A percentile compares a stretch with the other conserved stretches of the same genome.
phyloP scores from a whole-genome alignment of 2,113 vertebrate species.

The Euleptes europaea region DNA sequence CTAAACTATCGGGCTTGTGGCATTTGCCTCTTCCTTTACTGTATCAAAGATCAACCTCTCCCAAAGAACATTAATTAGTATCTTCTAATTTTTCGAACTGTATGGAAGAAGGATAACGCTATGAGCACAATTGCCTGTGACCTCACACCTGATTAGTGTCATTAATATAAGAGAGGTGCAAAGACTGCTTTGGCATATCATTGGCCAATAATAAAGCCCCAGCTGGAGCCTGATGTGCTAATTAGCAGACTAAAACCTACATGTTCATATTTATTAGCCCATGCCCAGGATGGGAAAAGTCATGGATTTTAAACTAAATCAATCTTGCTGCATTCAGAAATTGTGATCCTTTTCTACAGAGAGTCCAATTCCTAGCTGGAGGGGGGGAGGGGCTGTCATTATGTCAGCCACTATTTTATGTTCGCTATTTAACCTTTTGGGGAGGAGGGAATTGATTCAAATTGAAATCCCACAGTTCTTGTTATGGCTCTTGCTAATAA shows the following conservation, averaged over 20 bases:
- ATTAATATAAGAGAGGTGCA: constrained; percentile 36
- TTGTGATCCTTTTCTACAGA: constrained; percentile 6
- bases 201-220: constrained; percentile 51
- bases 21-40: neutral
- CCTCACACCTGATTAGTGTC: neutral
- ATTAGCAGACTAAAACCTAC: constrained; percentile 56
- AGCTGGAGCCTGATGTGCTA: constrained; percentile 49
- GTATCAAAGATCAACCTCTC: neutral
- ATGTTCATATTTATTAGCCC: constrained; percentile 61
- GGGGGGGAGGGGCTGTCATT: neutral
- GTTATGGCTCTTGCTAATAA: constrained; percentile 46
- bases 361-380: constrained; percentile 13
- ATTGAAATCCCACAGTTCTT: constrained; percentile 31
- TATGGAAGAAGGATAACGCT: neutral
- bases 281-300: constrained; percentile 43
- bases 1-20: neutral
- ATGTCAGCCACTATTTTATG: constrained; percentile 38
- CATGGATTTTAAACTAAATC: constrained; percentile 52
- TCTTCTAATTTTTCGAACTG: constrained; percentile 31
- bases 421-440: constrained; percentile 37
- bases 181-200: constrained; percentile 36
- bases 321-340: constrained; percentile 36
- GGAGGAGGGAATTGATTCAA: constrained; percentile 10
- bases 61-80: neutral
- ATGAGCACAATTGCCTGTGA: constrained; percentile 24